Conservation (phyloP, 2,113 vertebrate species). For the Tragulus kanchil region DNA sequence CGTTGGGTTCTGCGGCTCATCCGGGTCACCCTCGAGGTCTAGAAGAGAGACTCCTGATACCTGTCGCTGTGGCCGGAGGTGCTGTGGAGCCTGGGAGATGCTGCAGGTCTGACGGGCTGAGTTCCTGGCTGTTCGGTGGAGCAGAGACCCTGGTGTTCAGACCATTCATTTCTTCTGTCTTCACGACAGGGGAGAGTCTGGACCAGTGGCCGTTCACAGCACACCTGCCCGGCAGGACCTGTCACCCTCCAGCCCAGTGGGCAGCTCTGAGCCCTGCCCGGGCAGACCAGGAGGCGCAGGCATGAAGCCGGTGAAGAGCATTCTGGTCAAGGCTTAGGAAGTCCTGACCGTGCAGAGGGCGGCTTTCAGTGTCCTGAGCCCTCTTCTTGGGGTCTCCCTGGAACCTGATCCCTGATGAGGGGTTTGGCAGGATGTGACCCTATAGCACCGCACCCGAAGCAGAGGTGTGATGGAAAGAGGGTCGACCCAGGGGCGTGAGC, state of each 20-base stretch:
- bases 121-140: not conserved
- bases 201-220: not conserved
- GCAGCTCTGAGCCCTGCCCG: not conserved
- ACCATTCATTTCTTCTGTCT: too few species aligned
- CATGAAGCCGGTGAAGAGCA: not conserved
- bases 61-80: not conserved
- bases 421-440: not conserved
- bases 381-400: not conserved
- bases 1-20: not conserved
- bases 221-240: not conserved
- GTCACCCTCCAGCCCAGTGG: not conserved
- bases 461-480: not conserved
- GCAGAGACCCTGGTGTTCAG: not conserved
- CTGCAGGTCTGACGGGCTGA: constrained; percentile 59
- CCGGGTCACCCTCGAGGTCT: not conserved
- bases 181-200: not conserved
- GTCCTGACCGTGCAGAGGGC: not conserved
- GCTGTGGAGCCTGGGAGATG: not conserved
- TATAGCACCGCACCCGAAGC: not conserved
- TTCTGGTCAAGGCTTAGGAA: not conserved
- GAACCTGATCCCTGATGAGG: not conserved
- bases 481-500: not conserved
- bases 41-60: not conserved
- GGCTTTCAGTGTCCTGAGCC: not conserved
- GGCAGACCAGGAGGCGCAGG: not conserved